phyloP scores from a whole-genome alignment of 1,140 invertebrate species.

The Brachionus plicatilis region DNA sequence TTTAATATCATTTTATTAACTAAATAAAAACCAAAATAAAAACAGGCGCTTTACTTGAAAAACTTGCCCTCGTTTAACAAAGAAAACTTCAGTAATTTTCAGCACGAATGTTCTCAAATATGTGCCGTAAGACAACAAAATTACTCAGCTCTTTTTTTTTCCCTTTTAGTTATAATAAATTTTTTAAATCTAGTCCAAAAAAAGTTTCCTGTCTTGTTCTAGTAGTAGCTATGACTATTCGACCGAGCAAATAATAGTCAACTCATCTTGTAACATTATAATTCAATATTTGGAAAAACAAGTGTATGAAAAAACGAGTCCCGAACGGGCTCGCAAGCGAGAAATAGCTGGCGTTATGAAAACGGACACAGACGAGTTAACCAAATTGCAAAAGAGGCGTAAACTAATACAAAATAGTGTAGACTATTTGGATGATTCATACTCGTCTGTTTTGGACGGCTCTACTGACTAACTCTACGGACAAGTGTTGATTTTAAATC shows the following conservation, averaged over 20 bases:
- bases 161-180: background rate
- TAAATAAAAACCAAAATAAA: too few relatives aligned
- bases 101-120: background rate
- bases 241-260: conserved; percentile 21
- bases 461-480: background rate
- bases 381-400: background rate
- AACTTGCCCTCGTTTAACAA: conserved; percentile 33
- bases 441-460: background rate
- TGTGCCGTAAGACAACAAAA: background rate
- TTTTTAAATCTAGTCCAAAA: conserved; percentile 7
- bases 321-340: background rate
- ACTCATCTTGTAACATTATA: conserved; percentile 24
- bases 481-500: conserved; percentile 26
- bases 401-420: conserved; percentile 32
- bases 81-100: conserved; percentile 39
- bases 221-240: background rate
- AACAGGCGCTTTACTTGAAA: conserved; percentile 10
- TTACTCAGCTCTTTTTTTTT: background rate
- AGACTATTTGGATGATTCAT: conserved; percentile 3
- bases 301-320: background rate
- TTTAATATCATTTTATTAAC: background rate
- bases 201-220: background rate
- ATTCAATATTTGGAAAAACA: conserved; percentile 36
- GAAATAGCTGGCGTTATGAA: background rate
- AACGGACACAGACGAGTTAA: background rate